Evolutionary conservation across 23 tunicate species (phyloP).

Genomic region (Styela plicata): DNA sequence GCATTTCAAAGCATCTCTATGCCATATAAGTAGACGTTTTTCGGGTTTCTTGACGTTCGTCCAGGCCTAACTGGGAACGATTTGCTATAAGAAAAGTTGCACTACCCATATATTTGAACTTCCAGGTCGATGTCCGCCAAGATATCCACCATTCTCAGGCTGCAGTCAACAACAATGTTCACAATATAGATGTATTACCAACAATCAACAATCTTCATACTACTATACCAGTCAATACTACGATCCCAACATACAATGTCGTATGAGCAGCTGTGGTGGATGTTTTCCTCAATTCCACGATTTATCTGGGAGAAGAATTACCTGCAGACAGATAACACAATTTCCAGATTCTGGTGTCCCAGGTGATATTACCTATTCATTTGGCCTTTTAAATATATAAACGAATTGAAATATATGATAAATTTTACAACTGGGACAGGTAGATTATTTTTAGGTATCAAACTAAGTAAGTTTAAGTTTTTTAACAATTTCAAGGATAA

Average conservation of each 20-base stretch:
- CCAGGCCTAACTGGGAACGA: too few species aligned
- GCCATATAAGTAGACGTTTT: too few species aligned
- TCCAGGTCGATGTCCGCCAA: background rate
- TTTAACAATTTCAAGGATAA: too few species aligned
- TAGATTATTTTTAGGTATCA: too few species aligned
- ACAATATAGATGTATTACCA: background rate
- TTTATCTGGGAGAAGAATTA: background rate
- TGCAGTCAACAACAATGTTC: background rate
- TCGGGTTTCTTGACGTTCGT: too few species aligned
- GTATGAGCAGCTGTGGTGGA: background rate
- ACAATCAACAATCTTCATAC: background rate
- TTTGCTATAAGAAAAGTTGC: too few species aligned
- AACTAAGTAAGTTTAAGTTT: too few species aligned
- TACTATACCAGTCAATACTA: background rate
- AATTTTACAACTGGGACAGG: too few species aligned
- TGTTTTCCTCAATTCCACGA: background rate
- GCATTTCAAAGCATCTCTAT: too few species aligned
- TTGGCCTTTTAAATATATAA: too few species aligned
- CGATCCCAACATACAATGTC: background rate
- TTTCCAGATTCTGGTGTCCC: background rate
- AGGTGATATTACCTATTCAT: background rate
- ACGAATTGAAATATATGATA: too few species aligned
- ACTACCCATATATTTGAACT: too few species aligned
- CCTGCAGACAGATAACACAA: background rate
- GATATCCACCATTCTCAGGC: background rate